Evolutionary conservation across 2,797 vertebrate species (phyloP).

Genomic region (Merluccius polli): DNA sequence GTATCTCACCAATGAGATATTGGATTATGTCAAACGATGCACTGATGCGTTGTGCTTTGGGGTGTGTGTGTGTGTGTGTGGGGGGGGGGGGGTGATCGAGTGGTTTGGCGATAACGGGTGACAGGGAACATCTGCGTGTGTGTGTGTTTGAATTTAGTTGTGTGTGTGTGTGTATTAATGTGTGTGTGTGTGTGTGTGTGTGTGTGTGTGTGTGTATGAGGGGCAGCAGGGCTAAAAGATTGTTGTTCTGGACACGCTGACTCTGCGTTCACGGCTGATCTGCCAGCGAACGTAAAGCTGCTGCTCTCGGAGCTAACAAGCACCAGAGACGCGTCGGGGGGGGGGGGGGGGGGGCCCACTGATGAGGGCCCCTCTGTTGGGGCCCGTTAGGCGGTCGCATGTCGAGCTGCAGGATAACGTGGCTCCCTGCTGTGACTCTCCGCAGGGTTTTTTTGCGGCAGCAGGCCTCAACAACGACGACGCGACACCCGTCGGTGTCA

Average conservation of each 20-base stretch:
- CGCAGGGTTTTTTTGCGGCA: neutral
- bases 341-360: no score
- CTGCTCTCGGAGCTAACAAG: neutral
- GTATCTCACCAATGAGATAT: neutral
- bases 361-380: no score
- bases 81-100: neutral
- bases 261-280: neutral
- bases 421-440: neutral
- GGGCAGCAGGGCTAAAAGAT: neutral
- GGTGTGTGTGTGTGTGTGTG: no score
- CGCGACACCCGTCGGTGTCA: neutral
- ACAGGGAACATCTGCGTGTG: neutral
- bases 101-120: neutral
- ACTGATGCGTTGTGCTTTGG: neutral
- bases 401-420: neutral
- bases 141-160: neutral
- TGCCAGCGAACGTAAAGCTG: neutral
- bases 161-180: neutral
- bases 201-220: neutral
- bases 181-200: neutral
- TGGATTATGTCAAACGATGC: neutral
- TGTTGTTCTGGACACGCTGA: neutral
- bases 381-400: neutral
- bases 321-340: neutral
- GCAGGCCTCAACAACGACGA: neutral